Evolutionary conservation across 2,113 vertebrate genomes (phyloP), one percentile per base, ranked within the genome.

Genomic region (Paradisaea rubra): DNA sequence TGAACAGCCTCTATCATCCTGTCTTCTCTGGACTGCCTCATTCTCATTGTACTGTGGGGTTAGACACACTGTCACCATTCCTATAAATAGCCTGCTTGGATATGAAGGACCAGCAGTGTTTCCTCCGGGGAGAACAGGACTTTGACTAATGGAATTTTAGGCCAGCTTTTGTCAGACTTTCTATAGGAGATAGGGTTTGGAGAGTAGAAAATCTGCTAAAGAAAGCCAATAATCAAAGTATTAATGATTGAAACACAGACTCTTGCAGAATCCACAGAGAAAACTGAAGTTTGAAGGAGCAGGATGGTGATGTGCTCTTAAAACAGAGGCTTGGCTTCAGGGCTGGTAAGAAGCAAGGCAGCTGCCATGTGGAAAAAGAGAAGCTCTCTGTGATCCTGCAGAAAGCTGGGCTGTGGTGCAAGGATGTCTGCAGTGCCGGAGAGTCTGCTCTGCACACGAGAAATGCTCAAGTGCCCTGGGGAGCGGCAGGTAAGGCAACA

Each of bases 41-140:
- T 66, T 63, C 77, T 79, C 72, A 74, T 94, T 92, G 95, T 94
- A 16, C 73, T 88, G 33, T 64, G 70, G 82, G 50, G 35, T 93
- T 88, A 80, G 96, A 66, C 79, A 54, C 88, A 17, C 82, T 93
- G 92, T 84, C 95, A 93, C 91, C 89, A 76, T 69, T 28, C 81
- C 78, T 89, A 95, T 97, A 93, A 96, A 96, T 95, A 97, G 86
- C 39, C 85, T 78, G 56, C 77, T 66, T 61, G 49, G 44, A 69
- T 89, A 69, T 93, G 86, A 97, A 94, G 94, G 91, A 60, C 86
- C 82, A 57, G 68, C 44, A 89, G 77, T 81, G 73, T 92, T 81
- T 68, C 61, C 31, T 74, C 64, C 1, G 33, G 52, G 56, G 86
- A 93, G 78, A 95, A 76, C 30, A 64, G 39, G 56, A 70, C 76